Conservation (phyloP, 2,113 vertebrate species). For the Ciconia stormi region DNA sequence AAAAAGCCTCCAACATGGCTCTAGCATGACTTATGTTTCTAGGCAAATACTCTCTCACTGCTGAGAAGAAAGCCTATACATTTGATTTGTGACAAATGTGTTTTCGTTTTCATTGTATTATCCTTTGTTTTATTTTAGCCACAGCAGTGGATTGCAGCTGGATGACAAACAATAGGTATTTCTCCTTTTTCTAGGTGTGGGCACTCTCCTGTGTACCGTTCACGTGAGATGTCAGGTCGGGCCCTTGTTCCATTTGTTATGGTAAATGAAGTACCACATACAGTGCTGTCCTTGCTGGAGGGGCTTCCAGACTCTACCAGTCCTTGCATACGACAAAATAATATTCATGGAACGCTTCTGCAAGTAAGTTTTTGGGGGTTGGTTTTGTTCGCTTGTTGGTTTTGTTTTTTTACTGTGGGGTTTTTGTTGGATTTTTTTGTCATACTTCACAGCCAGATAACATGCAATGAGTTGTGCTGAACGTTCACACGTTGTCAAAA, state of each 20-base stretch:
- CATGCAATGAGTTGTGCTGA: not conserved
- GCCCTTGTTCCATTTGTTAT: conserved; percentile 91
- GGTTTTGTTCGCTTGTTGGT: not conserved
- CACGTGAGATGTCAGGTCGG: conserved; percentile 88
- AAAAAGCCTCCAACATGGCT: not conserved
- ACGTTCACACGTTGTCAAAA: not conserved
- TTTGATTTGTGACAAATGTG: not conserved
- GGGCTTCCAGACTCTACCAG: conserved; percentile 76
- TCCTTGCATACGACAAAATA: conserved; percentile 80
- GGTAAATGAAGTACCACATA: conserved; percentile 78
- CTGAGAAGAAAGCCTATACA: not conserved
- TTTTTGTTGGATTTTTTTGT: not conserved
- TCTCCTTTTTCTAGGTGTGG: conserved; percentile 78
- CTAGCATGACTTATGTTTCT: not conserved
- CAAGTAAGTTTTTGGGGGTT: conserved; percentile 76
- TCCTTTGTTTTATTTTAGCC: not conserved
- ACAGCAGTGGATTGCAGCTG: not conserved
- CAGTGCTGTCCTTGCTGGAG: conserved; percentile 73
- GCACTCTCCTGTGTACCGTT: conserved; percentile 84
- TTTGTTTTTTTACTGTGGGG: not conserved
- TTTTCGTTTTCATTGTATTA: not conserved
- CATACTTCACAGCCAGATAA: not conserved
- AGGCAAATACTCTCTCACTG: not conserved
- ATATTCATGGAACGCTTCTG: conserved; percentile 87
- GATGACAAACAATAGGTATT: not conserved